A percentile compares a stretch with the other conserved stretches of the same genome.
These are phyloP conservation scores for Palaemon carinicauda DNA, from an alignment of 1,140 invertebrate species.

Conservation along the genomic window DNA sequence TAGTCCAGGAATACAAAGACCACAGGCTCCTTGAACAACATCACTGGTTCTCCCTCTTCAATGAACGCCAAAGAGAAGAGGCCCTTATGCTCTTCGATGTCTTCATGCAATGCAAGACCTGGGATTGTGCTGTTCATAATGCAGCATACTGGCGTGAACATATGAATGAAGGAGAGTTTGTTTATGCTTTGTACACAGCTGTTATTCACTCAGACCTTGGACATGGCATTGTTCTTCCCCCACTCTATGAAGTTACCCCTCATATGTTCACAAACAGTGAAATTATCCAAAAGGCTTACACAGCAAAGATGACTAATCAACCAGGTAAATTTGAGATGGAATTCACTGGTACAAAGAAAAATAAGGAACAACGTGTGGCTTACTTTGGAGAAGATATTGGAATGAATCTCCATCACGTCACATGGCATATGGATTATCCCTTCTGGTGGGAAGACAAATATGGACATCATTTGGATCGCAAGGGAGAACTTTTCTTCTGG, in stretches of 20 bases:
- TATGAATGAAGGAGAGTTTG: conserved; percentile 23
- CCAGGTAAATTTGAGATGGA: conserved; percentile 57
- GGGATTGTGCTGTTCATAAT: neutral
- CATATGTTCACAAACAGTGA: conserved; percentile 66
- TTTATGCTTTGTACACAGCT: conserved; percentile 16
- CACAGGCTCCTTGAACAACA: neutral
- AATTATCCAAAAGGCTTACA: conserved; percentile 61
- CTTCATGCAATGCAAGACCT: conserved; percentile 13
- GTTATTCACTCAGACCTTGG: neutral
- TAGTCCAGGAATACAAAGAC: neutral
- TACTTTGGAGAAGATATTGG: conserved; percentile 59
- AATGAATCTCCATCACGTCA: no score
- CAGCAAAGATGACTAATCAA: conserved; percentile 62
- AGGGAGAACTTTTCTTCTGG: conserved; percentile 65
- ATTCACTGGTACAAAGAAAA: conserved; percentile 53
- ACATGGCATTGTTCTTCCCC: conserved; percentile 65
- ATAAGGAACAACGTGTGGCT: conserved; percentile 67
- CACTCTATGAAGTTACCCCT: conserved; percentile 73
- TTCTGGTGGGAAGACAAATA: no score
- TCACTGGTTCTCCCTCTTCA: conserved; percentile 37
- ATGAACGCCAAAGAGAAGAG: conserved; percentile 9
- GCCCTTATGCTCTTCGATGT: conserved; percentile 31
- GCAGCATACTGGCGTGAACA: neutral
- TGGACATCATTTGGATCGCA: neutral
- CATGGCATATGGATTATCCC: conserved; percentile 18